Percentiles rank a stretch among this genome's conserved stretches.
phyloP scores from a whole-genome alignment of 2,888 invertebrate species.

The Perithous albicinctus region DNA sequence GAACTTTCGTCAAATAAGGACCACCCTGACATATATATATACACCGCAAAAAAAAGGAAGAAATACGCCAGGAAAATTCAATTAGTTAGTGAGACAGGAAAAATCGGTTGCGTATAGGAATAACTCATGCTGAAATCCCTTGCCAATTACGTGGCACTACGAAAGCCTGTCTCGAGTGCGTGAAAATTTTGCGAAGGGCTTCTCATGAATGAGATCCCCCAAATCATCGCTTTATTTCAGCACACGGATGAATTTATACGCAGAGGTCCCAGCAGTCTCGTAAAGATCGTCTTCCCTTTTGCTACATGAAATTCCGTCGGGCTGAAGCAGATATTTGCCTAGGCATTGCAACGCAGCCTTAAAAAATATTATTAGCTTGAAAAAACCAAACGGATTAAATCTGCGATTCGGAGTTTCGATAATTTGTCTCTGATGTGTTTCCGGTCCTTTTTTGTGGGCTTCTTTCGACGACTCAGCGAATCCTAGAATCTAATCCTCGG shows the following conservation, averaged over 20 bases:
- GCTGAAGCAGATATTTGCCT: not conserved
- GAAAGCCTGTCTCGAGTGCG: constrained; percentile 13
- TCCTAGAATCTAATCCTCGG: not conserved
- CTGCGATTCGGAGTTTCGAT: constrained; percentile 29
- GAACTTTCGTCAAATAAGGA: too few relatives aligned
- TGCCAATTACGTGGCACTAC: constrained; percentile 30
- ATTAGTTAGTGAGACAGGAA: constrained; percentile 8
- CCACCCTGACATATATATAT: too few relatives aligned
- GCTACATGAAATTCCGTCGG: too few relatives aligned
- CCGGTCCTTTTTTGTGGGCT: not conserved
- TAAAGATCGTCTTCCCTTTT: not conserved
- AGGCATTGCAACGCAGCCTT: not conserved
- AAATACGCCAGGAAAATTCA: not conserved
- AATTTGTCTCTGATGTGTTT: constrained; percentile 23
- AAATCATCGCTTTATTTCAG: constrained; percentile 10
- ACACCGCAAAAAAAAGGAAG: not conserved
- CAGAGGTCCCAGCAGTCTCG: not conserved
- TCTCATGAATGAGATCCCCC: not conserved
- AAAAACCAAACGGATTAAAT: constrained; percentile 51
- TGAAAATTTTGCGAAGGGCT: constrained; percentile 24
- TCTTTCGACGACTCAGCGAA: constrained; percentile 2
- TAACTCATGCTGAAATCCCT: constrained; percentile 42
- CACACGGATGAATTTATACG: constrained; percentile 11
- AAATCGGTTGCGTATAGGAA: not conserved
- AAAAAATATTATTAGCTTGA: constrained; percentile 39